Conservation (phyloP, 2,888 invertebrate genomes). For the Ophion slaviceki region DNA sequence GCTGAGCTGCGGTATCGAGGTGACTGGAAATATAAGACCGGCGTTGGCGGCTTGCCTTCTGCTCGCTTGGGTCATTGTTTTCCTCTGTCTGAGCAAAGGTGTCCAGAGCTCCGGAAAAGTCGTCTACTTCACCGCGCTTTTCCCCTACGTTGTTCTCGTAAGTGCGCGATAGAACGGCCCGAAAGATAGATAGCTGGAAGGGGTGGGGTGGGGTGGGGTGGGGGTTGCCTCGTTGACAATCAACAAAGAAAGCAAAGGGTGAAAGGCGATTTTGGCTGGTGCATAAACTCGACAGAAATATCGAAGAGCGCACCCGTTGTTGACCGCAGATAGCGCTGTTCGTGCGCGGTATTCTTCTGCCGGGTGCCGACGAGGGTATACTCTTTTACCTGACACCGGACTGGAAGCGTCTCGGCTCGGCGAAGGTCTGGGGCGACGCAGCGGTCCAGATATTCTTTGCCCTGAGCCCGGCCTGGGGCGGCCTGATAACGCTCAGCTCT, state of each 20-base stretch:
- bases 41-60: conserved; percentile 90
- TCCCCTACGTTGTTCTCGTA: conserved; percentile 90
- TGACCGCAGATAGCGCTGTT: conserved; percentile 85
- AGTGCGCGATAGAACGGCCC: conserved; percentile 79
- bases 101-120: conserved; percentile 93
- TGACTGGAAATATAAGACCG: conserved; percentile 88
- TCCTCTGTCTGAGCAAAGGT: conserved; percentile 91
- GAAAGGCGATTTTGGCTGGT: too few species aligned
- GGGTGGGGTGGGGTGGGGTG: too few species aligned
- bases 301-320: not conserved
- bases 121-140: conserved; percentile 91
- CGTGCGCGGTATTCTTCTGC: conserved; percentile 91
- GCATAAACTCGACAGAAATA: too few species aligned
- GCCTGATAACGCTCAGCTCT: conserved; percentile 92
- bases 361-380: conserved; percentile 91
- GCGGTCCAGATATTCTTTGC: conserved; percentile 95
- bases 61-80: conserved; percentile 91
- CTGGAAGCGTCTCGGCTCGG: conserved; percentile 89
- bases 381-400: conserved; percentile 92
- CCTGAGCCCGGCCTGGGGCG: conserved; percentile 94
- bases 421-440: conserved; percentile 93
- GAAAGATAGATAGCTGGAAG: too few species aligned
- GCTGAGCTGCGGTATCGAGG: conserved; percentile 90
- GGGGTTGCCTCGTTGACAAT: too few species aligned
- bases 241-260: too few species aligned